A percentile compares a stretch with the other conserved stretches of the same genome.
Evolutionary conservation across 2,113 vertebrate genomes (phyloP).

Genomic region (Corythornis vintsioides): DNA sequence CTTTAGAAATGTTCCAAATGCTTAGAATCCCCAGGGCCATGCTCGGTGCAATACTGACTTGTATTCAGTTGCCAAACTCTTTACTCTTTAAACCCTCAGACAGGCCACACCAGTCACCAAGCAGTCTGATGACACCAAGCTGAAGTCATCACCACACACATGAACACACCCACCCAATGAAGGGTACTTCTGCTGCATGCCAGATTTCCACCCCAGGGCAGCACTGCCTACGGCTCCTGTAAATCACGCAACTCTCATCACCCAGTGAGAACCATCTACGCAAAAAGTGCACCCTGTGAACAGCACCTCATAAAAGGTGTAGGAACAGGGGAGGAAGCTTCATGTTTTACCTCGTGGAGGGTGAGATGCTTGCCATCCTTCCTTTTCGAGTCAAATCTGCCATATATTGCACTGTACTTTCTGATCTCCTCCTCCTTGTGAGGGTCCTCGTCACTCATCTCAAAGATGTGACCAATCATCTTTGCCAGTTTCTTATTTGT

Average conservation of each 20-base stretch:
- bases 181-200: neutral
- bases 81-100: neutral
- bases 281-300: neutral
- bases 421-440: conserved; percentile 94
- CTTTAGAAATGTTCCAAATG: neutral
- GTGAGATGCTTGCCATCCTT: conserved; percentile 97
- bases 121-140: neutral
- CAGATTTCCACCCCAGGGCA: neutral
- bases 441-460: conserved; percentile 91
- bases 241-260: neutral
- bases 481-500: conserved; percentile 96
- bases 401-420: conserved; percentile 98
- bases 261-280: fast-evolving
- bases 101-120: fast-evolving
- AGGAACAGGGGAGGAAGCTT: neutral
- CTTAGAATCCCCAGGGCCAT: neutral
- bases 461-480: conserved; percentile 98
- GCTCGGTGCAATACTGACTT: neutral
- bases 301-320: neutral
- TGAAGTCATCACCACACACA: neutral
- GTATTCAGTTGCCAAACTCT: neutral
- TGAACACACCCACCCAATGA: neutral
- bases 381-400: conserved; percentile 96
- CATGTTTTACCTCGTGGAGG: conserved; percentile 88
- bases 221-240: neutral